Base-by-base conservation (phyloP, 2,113 vertebrate genomes). In the Dicrurus megarhynchus region DNA sequence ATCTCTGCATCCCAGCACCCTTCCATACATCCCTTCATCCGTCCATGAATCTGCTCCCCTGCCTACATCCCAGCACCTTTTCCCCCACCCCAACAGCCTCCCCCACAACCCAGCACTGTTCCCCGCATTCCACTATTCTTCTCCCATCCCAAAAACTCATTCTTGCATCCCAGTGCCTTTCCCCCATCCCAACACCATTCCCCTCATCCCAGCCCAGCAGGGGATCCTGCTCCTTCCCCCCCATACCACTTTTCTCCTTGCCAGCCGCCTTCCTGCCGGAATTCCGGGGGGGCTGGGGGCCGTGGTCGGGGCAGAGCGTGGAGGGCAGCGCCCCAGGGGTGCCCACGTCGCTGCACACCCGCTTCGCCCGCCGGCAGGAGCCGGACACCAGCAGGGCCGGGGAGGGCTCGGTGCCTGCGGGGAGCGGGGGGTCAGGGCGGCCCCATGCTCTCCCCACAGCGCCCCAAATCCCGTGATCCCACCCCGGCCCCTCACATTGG, bases 351-450 rank as follows among this genome's bases (percentile, higher is more conserved):
- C 97, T 95, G 46, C 97, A 90, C 6, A 97, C 96, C 73, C 97
- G 98, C 96, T 97, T 98, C 1, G 98, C 98, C 69, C 97, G 95
- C 37, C 98, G 96, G 89, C 97, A 98, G 56, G 97, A 97, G 47
- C 97, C 97, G 69, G 98, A 97, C 77, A 98, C 97, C 77, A 98
- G 89, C 90, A 99, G 96, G 8, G 98, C 98, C 0, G 99, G 98
- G 47, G 98, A 98, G 13, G 98, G 98, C 91, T 99, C 99, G 3
- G 98, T 98, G 97, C 98, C 99, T 99, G 96, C 2, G 3, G 41
- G 52, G 3, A 49, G 13, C 0, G 2, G 7, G 42, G 41, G 3
- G 7, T 55, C 6, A 22, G 44, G 24, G 11, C 3, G 0, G 55
- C 20, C 23, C 70, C 0, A 0, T 10, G 11, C 10, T 13, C 21